Base-by-base conservation (phyloP, 2,113 vertebrate genomes). In the Noctilio leporinus region DNA sequence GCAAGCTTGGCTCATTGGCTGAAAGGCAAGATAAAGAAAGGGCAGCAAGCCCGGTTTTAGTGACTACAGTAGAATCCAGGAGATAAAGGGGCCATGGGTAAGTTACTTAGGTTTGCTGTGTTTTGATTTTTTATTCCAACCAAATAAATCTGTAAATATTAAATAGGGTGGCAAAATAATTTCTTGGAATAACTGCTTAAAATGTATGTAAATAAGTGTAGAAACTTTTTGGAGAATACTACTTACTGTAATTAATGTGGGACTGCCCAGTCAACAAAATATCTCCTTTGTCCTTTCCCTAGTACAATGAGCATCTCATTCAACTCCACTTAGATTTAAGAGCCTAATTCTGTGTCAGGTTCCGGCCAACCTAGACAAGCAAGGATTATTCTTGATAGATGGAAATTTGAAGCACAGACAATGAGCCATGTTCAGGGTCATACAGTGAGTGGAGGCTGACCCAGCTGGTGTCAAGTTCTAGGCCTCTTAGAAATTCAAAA, bases 121-220 rank as follows among this genome's bases (percentile, higher is more conserved):
- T 78, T 86, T 94, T 45, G 9, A 53, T 53, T 86, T 40, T 94
- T 85, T 76, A 70, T 92, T 92, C 59, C 67, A 92, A 16, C 55
- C 24, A 16, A 28, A 93, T 9, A 72, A 64, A 77, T 67, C 47
- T 76, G 7, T 49, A 73, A 78, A 82, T 86, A 55, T 57, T 45
- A 77, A 78, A 43, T 70, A 77, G 78, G 22, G 10, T 82, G 19
- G 59, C 38, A 86, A 94, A 93, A 88, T 85, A n/a, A 78, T 81
- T 96, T 96, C n/a, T 88, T 94, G 26, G 16, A 81, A 55, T 93
- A 92, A 78, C 22, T 47, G 62, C 91, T 94, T 83, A 82, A 84
- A 86, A 82, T 81, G 53, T 83, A 26, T 85, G 38, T 45, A 72
- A 86, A 86, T 92, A 93, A 84, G 95, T 45, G 14, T 57, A 65